Evolutionary conservation across 1,140 invertebrate genomes (phyloP), one percentile per base, ranked within the genome.

Genomic region (Rhagoletis zephyria): DNA sequence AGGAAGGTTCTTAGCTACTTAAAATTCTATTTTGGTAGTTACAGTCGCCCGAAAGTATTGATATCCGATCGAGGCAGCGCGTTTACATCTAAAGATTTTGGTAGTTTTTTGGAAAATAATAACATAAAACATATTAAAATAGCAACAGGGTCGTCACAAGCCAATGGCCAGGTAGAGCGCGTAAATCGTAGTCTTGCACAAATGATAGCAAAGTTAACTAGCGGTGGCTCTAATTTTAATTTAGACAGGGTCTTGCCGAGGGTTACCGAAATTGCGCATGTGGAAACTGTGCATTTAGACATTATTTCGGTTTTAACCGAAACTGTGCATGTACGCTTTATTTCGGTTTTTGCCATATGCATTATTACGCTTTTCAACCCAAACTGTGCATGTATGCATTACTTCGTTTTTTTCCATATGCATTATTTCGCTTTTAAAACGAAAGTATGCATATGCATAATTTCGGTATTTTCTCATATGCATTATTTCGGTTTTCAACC

Each of bases 81-180:
- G 65, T 87, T 87, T 65, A 56, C 86, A 30, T 87, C 86, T 14
- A 60, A 59, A 51, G 86, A 87, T 14, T 87, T 74, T 74, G 48
- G 74, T 19, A 40, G 56, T 9, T 87, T 87, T 56, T 87, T 87
- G 42, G 40, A 51, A 67, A 65, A 51, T 7, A 87, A 87, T 70
- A 61, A 87, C 14, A 48, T 87, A 7, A 74, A 56, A 30, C 86
- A 87, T 56, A 40, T 87, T 12, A 87, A 87, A 70, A 60, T 87
- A 45, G 65, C 86, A 63, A 87, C 86, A 70, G 65, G 48, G 4
- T 70, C 86, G 2, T 45, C 86, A 30, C 86, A 87, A 67, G 86
- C 86, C 5, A 87, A 87, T 56, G 86, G 86, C 19, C 86, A 87
- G 48, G 86, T 74, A 7, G 86, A 87, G 3, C 40, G 64, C 10